Conservation (phyloP, 2,797 vertebrate species). For the Scarus forsteni region DNA sequence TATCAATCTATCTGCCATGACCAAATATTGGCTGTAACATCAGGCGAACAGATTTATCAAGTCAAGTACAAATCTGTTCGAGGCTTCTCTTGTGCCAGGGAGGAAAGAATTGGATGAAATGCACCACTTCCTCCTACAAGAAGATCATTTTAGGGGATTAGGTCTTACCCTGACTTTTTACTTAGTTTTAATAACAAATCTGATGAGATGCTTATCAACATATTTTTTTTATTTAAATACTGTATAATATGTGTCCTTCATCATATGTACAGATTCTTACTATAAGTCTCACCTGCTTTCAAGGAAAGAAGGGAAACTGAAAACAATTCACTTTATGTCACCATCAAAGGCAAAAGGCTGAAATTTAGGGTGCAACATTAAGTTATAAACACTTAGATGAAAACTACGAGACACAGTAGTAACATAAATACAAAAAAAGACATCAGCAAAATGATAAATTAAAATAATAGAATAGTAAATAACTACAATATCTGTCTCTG, state of each 20-base stretch:
- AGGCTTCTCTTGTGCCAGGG: background rate
- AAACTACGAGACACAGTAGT: too few relatives aligned
- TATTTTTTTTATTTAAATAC: too few relatives aligned
- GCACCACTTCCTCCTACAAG: background rate
- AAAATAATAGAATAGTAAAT: too few relatives aligned
- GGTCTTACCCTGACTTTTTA: background rate
- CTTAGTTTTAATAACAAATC: background rate
- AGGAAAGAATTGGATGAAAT: conserved; percentile 2
- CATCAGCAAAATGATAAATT: too few relatives aligned
- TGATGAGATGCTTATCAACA: background rate
- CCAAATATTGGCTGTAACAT: background rate
- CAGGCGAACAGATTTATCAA: background rate
- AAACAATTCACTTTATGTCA: too few relatives aligned
- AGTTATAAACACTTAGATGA: too few relatives aligned
- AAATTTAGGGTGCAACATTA: too few relatives aligned
- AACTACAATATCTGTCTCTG: too few relatives aligned
- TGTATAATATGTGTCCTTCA: background rate
- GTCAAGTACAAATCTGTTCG: background rate
- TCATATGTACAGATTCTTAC: background rate
- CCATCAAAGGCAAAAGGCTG: too few relatives aligned
- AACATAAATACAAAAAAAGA: too few relatives aligned
- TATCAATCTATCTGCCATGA: background rate
- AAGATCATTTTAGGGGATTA: background rate
- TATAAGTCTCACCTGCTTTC: background rate
- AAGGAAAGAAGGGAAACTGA: background rate